Base-by-base conservation (phyloP, 2,888 invertebrate species). In the Hirtodrosophila alboralis region DNA sequence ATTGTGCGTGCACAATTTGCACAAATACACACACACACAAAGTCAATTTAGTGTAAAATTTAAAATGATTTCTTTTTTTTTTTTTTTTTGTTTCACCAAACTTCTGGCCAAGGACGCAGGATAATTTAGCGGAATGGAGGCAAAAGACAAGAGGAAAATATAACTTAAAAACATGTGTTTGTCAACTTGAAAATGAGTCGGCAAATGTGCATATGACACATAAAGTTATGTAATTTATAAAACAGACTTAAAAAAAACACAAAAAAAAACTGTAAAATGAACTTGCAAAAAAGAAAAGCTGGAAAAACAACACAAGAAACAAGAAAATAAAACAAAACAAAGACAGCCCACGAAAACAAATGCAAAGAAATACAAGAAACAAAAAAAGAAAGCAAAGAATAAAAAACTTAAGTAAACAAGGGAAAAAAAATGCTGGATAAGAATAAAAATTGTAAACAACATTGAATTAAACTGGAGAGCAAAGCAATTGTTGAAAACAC, bases 41-140 rank as follows among this genome's bases (percentile, higher is more conserved):
- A 79, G 77, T 84, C 84, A 80, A 80, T 80, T 80, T 86, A 84
- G 77, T 80, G 79, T 80, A 73, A 80, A 80, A 80, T 86, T 80
- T 80, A 63, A 68, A 68, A 59, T 14, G 45, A 38, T 52, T 73
- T 62, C 67, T 47, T 57, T 23, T 13, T 26, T 13, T n/a, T n/a
- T n/a, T n/a, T n/a, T n/a, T n/a, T n/a, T n/a, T n/a, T n/a, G n/a
- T n/a, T n/a, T n/a, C n/a, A n/a, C n/a, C 18, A 30, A 40, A 40
- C 38, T n/a, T n/a, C 37, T 30, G 66, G 53, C 16, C 45, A 72
- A 65, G 67, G 67, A 76, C 57, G 36, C 43, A 43, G 61, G 31
- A 58, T 49, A 66, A 57, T 41, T n/a, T 40, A 48, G 36, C 26
- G 9, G 41, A 28, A 28, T n/a, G 14, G 6, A 10, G 8, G 23